Evolutionary conservation across 2,888 invertebrate species (phyloP), one percentile per base, ranked within the genome.

Genomic region (Drosophila histrio): DNA sequence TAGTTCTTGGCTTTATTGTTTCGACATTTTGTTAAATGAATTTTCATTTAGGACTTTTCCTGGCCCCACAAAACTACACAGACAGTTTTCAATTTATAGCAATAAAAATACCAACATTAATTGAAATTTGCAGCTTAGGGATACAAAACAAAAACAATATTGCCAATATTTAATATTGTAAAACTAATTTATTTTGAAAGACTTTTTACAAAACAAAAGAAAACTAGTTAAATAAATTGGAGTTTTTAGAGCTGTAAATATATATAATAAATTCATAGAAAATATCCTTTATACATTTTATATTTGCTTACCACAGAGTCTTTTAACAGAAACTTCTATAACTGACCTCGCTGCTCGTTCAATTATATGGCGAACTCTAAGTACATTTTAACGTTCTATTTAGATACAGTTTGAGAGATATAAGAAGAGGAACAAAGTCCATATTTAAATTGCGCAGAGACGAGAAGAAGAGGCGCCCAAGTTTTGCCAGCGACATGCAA

Each of bases 1-100:
- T 66, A 57, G 66, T 66, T 73, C 50, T 79, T 66, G 46, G 13
- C 47, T 57, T 46, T 53, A 64, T 70, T 70, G 64, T 53, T 69
- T 43, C 49, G 49, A 63, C 60, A 63, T 77, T 71, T 49, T 63
- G 41, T 53, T 57, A 74, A 79, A 65, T 76, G 63, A 65, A 68
- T 70, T 69, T 57, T 70, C 62, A 73, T 79, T 77, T 56, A 66
- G 62, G 44, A 34, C 43, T 43, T 39, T 46, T 44, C 15, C 44
- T 26, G 7, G 11, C 30, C 44, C 15, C 2, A 11, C 19, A 19
- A 19, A 19, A 11, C 6, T 21, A 15, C 21, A 9, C 19, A 9
- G 26, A n/a, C 39, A 28, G 15, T 38, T 50, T 49, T 19, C 34
- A 44, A 46, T 62, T 57, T 26, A 19, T 19, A 34, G 17, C 38